Base-by-base conservation (phyloP, 2,797 vertebrate genomes). In the Poecilia gillii region DNA sequence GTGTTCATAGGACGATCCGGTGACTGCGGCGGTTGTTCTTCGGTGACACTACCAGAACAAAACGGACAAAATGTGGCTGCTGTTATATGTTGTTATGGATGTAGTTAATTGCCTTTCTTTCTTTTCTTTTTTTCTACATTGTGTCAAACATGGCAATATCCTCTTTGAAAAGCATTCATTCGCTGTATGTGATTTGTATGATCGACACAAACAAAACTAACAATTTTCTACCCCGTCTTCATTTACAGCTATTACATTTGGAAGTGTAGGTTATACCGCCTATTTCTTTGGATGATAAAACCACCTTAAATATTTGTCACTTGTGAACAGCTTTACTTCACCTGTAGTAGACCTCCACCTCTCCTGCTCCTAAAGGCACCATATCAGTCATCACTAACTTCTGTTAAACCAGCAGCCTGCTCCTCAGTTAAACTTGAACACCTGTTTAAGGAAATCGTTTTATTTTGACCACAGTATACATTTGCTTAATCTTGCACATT, bases 401-500 rank as follows among this genome's bases (percentile, higher is more conserved):
- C 92, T 95, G 94, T 94, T 82, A 82, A 92, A 95, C 95, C 96
- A 96, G 94, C 96, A 96, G 91, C 94, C 95, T 94, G 93, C 94
- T 93, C 88, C 95, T 96, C 95, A 95, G 93, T 95, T 93, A 94
- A 94, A 96, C 94, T 95, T 94, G 94, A 96, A 94, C 84, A 92
- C 96, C 91, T 95, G 96, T 95, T 96, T 95, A 96, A 94, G 87
- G 91, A 93, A 77, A 88, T 85, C 80, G 90, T 84, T 89, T 91
- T 96, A 95, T 68, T 96, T 96, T 94, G 95, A 96, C 95, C 92
- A 95, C 95, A 95, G 91, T 96, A 93, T 95, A 96, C 91, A 92
- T 96, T 96, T 96, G 96, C 96, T 96, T 96, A 95, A 96, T 96
- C 95, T 97, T 96, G 95, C 97, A 96, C 96, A 96, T 96, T 93